Percentiles rank a stretch among this genome's conserved stretches.
Conservation (phyloP, 1,140 invertebrate genomes). For the Tetramorium simillimum region DNA sequence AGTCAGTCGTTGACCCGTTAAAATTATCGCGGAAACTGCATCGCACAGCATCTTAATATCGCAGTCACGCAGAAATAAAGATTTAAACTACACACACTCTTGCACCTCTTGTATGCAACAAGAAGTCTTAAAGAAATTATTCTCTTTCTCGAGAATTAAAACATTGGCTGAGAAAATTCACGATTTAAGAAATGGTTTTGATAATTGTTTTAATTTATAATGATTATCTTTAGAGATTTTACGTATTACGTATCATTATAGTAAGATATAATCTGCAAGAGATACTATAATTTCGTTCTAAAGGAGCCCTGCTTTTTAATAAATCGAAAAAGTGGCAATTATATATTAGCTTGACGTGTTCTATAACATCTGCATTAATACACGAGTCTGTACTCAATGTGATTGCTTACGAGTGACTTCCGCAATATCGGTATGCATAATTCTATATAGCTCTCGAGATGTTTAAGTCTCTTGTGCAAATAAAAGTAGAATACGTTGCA, state of each 20-base stretch:
- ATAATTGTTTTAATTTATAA: not conserved
- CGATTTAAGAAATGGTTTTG: not conserved
- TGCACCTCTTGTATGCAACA: not conserved
- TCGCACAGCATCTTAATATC: not conserved
- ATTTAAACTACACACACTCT: not conserved
- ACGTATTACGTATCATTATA: not conserved
- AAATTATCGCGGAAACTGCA: not conserved
- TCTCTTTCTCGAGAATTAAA: not conserved
- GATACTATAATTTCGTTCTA: no score
- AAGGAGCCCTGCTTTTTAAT: not conserved
- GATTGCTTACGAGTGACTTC: slow-evolving; percentile 11
- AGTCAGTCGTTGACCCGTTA: not conserved
- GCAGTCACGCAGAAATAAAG: not conserved
- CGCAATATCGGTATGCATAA: slow-evolving; percentile 48
- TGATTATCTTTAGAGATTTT: not conserved
- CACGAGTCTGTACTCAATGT: not conserved
- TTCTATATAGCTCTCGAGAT: slow-evolving; percentile 31
- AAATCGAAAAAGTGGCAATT: not conserved
- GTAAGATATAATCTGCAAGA: not conserved
- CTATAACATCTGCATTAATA: slow-evolving; percentile 6
- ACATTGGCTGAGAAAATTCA: not conserved
- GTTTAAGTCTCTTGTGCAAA: slow-evolving; percentile 53
- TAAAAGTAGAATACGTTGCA: slow-evolving; percentile 35
- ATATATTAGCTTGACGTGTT: not conserved
- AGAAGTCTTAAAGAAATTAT: not conserved